Conservation (phyloP, 2,113 vertebrate species). For the Microcebus griseorufus region DNA sequence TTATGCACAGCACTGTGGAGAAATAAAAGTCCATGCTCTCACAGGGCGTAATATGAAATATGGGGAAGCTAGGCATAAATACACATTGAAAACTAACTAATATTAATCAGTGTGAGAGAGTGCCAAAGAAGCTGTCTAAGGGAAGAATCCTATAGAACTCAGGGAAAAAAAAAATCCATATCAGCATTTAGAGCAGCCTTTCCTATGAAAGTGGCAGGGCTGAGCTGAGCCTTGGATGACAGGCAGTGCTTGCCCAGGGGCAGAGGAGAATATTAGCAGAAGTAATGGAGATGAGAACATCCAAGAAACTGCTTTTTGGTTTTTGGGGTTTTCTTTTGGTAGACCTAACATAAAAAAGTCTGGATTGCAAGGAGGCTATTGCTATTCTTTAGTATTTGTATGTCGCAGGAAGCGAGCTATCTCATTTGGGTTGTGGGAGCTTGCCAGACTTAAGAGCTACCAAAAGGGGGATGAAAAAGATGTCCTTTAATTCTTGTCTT, state of each 20-base stretch:
- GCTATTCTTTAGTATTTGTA: neutral
- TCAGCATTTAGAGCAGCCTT: neutral
- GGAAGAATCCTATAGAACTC: neutral
- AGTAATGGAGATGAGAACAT: neutral
- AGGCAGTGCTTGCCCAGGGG: accelerated
- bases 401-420: neutral
- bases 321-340: neutral
- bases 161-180: neutral
- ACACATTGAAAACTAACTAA: neutral
- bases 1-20: neutral
- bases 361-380: neutral
- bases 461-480: neutral
- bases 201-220: accelerated
- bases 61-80: neutral
- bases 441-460: neutral
- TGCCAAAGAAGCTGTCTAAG: neutral
- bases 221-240: neutral
- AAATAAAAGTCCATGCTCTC: neutral
- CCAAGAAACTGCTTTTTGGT: neutral
- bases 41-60: neutral
- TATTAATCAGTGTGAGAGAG: neutral
- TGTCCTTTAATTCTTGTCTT: neutral
- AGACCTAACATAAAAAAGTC: neutral
- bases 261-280: neutral
- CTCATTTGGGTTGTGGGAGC: neutral